These are phyloP conservation scores for Danio kyathit DNA, from an alignment of 2,797 vertebrate species.

Conservation along the genomic window DNA sequence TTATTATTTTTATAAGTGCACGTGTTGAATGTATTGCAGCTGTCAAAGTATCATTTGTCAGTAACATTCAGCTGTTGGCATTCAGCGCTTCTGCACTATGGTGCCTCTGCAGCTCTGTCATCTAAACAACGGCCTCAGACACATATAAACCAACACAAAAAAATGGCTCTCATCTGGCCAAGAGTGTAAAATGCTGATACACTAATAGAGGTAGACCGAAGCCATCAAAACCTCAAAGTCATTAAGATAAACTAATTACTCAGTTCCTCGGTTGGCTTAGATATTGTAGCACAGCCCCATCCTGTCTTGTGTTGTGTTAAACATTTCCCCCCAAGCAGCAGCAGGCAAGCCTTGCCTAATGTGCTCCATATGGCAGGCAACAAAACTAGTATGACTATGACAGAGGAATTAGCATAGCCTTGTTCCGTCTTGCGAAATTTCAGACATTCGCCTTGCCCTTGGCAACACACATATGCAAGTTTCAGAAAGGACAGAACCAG, in stretches of 20 bases:
- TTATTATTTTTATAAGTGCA: no score
- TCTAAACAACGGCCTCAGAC: constrained; percentile 33
- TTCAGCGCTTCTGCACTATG: background rate
- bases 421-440: constrained; percentile 35
- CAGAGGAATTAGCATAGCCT: constrained; percentile 38
- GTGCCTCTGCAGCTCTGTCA: background rate
- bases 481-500: constrained; percentile 31
- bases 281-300: background rate
- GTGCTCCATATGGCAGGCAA: constrained; percentile 73
- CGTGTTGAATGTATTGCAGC: background rate
- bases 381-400: constrained; percentile 34
- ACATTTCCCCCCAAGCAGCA: constrained; percentile 60
- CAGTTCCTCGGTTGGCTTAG: background rate
- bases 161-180: background rate
- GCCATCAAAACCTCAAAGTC: background rate
- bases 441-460: constrained; percentile 36
- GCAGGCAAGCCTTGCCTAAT: constrained; percentile 70
- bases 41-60: background rate
- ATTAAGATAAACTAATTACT: constrained; percentile 50
- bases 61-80: background rate
- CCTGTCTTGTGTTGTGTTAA: constrained; percentile 57
- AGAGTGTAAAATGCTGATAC: background rate
- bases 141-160: background rate
- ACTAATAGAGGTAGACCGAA: background rate
- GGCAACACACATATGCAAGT: constrained; percentile 32